Percentiles rank a stretch among this genome's conserved stretches.
Evolutionary conservation across 2,888 invertebrate species (phyloP).

Genomic region (Andrena marginata): DNA sequence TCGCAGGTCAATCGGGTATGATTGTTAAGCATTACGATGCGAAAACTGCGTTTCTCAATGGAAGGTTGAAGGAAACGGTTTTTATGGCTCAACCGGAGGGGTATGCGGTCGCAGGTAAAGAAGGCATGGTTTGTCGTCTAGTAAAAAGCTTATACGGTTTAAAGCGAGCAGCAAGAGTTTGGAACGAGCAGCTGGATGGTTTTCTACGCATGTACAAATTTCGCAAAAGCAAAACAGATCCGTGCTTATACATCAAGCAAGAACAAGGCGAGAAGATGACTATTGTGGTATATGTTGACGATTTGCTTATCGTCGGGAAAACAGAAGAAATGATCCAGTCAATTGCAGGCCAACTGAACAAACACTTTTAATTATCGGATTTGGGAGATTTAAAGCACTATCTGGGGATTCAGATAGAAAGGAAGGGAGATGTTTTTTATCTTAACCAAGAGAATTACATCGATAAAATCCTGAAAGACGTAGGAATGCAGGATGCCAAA

Average conservation of each 20-base stretch:
- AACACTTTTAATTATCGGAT: neutral
- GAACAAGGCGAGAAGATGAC: neutral
- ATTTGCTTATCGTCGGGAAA: neutral
- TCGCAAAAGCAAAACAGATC: neutral
- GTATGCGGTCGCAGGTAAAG: neutral
- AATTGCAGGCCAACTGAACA: neutral
- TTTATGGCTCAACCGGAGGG: neutral
- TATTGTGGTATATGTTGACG: neutral
- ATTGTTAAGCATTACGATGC: slow-evolving; percentile 4
- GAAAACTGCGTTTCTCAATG: slow-evolving; percentile 11
- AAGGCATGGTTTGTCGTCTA: neutral
- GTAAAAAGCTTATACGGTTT: neutral
- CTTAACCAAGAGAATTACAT: neutral
- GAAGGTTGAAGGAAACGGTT: neutral
- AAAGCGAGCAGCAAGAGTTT: slow-evolving; percentile 16
- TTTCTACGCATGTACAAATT: too few relatives aligned
- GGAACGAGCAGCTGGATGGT: neutral
- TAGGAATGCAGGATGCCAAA: neutral
- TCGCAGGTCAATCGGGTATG: neutral
- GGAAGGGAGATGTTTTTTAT: neutral
- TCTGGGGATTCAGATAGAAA: neutral
- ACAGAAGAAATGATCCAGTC: neutral
- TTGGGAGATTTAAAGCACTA: neutral
- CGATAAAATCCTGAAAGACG: neutral
- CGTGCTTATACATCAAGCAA: neutral